Base-by-base conservation (phyloP, 2,113 vertebrate species). In the Pseudopipra pipra region DNA sequence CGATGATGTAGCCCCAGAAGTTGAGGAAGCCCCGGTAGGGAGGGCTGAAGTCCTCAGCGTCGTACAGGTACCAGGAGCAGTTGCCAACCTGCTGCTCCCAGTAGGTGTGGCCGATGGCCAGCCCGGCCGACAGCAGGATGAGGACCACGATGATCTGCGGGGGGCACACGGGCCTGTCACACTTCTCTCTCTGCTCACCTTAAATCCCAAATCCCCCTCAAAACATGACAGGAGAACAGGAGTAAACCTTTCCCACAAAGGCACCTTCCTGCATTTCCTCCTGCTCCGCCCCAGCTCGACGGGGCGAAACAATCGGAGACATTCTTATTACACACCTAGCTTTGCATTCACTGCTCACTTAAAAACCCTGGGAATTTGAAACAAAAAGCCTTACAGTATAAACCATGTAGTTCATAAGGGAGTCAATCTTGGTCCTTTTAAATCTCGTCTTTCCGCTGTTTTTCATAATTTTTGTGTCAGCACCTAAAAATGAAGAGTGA, bases 391-490 rank as follows among this genome's bases (percentile, higher is more conserved):
- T 98, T 98, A 99, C 99, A 30, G 99, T 99, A 85, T 99, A 99
- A 95, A 99, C 99, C 99, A 99, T 99, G 97, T 99, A 99, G 97
- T 99, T 99, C 99, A 99, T 99, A 66, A 99, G 97, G 91, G 98
- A 98, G 72, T 99, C 99, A 11, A 99, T 99, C 93, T 98, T 99
- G 10, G 99, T 99, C 95, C 99, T 98, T 97, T 99, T 99, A 96
- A 99, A 99, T 80, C 98, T 97, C 2, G 99, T 99, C 97, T 99
- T 99, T 27, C 99, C 99, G 5, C 99, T 98, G 6, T 99, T 99
- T 97, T 97, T 99, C 99, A 99, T 99, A 93, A 99, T 99, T 98
- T 99, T 99, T n/a, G 99, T 99, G 96, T 99, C 99, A 14, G 98
- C 97, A 59, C 99, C 99, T 99, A 79, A 85, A 97, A 91, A 65